Evolutionary conservation across 2,888 invertebrate genomes (phyloP).

Genomic region (Hypomecis atomaria): DNA sequence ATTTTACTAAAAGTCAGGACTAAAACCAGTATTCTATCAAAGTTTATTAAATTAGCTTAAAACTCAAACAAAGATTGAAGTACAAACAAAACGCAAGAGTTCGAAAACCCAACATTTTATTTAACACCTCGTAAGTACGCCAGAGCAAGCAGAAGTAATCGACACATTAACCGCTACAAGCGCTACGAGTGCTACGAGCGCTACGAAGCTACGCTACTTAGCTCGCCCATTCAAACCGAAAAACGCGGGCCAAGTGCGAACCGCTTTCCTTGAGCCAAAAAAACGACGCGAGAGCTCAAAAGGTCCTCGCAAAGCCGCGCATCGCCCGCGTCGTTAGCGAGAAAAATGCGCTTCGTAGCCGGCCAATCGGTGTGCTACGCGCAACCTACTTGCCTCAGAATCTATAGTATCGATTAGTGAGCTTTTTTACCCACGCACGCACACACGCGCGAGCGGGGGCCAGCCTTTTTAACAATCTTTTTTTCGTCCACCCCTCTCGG

Average conservation of each 20-base stretch:
- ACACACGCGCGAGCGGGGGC: constrained; percentile 80
- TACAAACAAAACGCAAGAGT: not conserved
- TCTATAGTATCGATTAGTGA: constrained; percentile 85
- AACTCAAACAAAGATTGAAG: not conserved
- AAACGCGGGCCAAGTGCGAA: constrained; percentile 72
- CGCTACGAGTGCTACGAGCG: constrained; percentile 26
- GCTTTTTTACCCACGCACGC: constrained; percentile 83
- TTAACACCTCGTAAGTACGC: constrained; percentile 9
- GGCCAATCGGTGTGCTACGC: constrained; percentile 72
- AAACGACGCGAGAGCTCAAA: constrained; percentile 54
- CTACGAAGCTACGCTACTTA: constrained; percentile 38
- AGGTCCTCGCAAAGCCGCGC: constrained; percentile 76
- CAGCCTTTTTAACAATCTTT: constrained; percentile 84
- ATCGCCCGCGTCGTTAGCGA: constrained; percentile 77
- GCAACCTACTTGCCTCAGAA: constrained; percentile 83
- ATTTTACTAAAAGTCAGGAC: too few relatives aligned
- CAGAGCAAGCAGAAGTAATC: constrained; percentile 12
- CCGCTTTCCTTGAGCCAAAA: constrained; percentile 52
- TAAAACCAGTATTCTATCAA: too few relatives aligned
- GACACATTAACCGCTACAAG: constrained; percentile 19
- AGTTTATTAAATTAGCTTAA: not conserved
- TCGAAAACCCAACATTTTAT: constrained; percentile 9
- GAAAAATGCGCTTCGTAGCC: constrained; percentile 62
- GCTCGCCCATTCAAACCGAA: constrained; percentile 32
- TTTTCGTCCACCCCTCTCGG: constrained; percentile 78